A percentile compares a stretch with the other conserved stretches of the same genome.
Evolutionary conservation across 1,140 invertebrate genomes (phyloP).

Genomic region (Pygmarrhopalites habei): DNA sequence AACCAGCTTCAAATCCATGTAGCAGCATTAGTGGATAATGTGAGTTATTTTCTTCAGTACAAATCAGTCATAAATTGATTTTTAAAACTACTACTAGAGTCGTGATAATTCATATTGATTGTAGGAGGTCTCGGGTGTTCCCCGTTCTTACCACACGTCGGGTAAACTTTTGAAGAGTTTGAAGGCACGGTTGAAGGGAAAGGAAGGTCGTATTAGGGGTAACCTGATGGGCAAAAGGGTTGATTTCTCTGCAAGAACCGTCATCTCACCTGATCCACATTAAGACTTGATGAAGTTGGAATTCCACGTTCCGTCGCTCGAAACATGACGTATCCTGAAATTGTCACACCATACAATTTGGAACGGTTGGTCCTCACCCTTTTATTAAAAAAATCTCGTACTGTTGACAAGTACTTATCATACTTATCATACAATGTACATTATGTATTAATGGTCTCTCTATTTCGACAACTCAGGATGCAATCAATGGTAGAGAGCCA

Average conservation of each 20-base stretch:
- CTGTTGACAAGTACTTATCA: too few relatives aligned
- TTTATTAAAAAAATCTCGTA: too few relatives aligned
- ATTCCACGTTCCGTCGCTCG: conserved; percentile 97
- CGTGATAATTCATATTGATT: too few relatives aligned
- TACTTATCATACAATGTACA: too few relatives aligned
- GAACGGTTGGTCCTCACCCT: conserved; percentile 57
- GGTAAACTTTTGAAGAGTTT: conserved; percentile 97
- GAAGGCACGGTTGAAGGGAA: conserved; percentile 82
- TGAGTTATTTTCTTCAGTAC: conserved; percentile 97
- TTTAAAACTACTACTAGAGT: too few relatives aligned
- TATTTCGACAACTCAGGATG: too few relatives aligned
- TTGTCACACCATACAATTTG: conserved; percentile 99
- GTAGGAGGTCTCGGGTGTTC: conserved; percentile 97
- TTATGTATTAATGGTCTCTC: too few relatives aligned
- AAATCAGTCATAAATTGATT: conserved; percentile 90
- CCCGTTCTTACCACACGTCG: conserved; percentile 96
- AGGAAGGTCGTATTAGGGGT: conserved; percentile 96
- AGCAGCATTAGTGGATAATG: conserved; percentile 95
- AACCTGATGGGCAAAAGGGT: conserved; percentile 99
- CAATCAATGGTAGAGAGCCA: conserved; percentile 95
- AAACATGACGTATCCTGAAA: conserved; percentile 98
- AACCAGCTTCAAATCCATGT: conserved; percentile 99
- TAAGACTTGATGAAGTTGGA: conserved; percentile 97
- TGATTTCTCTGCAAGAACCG: conserved; percentile 97
- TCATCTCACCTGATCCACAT: conserved; percentile 99